Evolutionary conservation across 2,797 vertebrate genomes (phyloP).

Genomic region (Gambusia yucatana): DNA sequence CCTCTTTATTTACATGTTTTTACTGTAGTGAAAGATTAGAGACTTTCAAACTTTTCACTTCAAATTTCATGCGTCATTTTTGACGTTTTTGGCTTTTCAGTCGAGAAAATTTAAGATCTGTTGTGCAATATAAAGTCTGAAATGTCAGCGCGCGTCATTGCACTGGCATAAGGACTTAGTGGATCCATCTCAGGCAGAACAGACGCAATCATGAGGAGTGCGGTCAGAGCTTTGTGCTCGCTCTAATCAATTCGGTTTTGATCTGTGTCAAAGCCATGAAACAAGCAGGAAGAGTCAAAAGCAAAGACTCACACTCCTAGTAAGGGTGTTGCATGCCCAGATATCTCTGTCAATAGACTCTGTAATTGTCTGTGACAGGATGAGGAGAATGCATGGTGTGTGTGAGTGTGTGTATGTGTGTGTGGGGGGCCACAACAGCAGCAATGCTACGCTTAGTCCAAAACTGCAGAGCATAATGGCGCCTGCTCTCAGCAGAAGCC

Average conservation of each 20-base stretch:
- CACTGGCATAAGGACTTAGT: background rate
- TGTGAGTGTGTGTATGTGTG: background rate
- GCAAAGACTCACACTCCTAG: slow-evolving; percentile 1
- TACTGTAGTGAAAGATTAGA: background rate
- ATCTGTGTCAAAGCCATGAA: slow-evolving; percentile 22
- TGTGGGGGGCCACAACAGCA: slow-evolving; percentile 11
- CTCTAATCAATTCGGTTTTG: slow-evolving; percentile 25
- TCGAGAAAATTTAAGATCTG: background rate
- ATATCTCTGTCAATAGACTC: slow-evolving; percentile 8
- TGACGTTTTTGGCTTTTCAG: background rate
- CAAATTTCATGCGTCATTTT: background rate
- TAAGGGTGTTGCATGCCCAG: background rate
- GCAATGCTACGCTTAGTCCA: slow-evolving; percentile 6
- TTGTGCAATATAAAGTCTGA: background rate
- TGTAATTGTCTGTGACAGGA: slow-evolving; percentile 55
- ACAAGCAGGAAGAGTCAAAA: slow-evolving; percentile 11
- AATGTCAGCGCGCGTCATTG: background rate
- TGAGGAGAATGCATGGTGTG: slow-evolving; percentile 4
- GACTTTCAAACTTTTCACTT: background rate
- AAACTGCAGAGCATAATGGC: slow-evolving; percentile 41
- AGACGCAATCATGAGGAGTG: slow-evolving; percentile 8
- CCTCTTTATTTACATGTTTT: background rate
- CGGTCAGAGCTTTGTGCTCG: background rate
- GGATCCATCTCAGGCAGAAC: slow-evolving; percentile 4
- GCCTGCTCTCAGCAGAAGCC: slow-evolving; percentile 19